These are phyloP conservation scores for Galeruca laticollis DNA, from an alignment of 2,888 invertebrate genomes.

Conservation along the genomic window DNA sequence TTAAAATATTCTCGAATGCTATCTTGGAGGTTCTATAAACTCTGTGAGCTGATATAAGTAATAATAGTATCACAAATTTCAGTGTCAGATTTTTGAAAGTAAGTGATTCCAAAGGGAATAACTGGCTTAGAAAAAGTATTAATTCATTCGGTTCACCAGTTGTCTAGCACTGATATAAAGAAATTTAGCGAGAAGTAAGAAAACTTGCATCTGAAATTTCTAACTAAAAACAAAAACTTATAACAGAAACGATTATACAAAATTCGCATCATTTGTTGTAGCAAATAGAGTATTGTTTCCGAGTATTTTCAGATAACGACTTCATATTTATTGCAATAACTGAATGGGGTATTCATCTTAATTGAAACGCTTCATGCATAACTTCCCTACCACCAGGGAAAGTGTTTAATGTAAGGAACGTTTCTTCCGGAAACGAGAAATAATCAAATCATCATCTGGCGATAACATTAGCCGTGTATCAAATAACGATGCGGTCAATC, in stretches of 20 bases:
- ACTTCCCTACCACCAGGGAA: slow-evolving; percentile 46
- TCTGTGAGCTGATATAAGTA: too few relatives aligned
- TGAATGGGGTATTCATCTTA: slow-evolving; percentile 36
- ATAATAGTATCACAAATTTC: background rate
- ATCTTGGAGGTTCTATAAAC: background rate
- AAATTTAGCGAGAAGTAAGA: background rate
- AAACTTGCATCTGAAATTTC: background rate
- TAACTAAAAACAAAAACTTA: background rate
- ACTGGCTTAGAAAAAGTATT: background rate
- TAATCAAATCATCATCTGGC: slow-evolving; percentile 9
- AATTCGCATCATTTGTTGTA: too few relatives aligned
- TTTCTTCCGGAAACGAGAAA: slow-evolving; percentile 20
- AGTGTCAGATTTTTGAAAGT: background rate
- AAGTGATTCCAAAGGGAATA: background rate
- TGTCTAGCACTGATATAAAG: background rate
- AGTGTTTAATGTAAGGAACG: slow-evolving; percentile 14
- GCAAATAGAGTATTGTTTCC: too few relatives aligned
- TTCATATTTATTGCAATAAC: too few relatives aligned
- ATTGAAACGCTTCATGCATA: slow-evolving; percentile 40
- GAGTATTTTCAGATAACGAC: too few relatives aligned
- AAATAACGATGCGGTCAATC: background rate
- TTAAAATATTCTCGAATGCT: background rate
- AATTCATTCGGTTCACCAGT: background rate
- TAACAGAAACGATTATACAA: background rate
- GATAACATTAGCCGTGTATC: background rate